Evolutionary conservation across 2,797 vertebrate species (phyloP).

Genomic region (Phataginus tricuspis): DNA sequence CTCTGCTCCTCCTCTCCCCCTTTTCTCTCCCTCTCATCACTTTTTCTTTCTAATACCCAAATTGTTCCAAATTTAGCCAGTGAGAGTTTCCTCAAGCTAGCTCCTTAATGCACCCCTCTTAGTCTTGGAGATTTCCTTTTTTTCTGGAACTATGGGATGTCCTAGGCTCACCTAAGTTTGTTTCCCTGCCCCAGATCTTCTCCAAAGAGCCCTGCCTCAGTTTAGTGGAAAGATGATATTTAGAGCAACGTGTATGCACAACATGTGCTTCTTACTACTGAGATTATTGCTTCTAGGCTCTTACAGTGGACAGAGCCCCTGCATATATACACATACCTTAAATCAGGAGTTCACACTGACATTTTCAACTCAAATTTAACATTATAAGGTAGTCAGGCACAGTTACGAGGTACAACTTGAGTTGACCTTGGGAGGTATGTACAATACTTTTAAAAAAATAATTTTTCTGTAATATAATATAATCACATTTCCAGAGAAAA

Average conservation of each 20-base stretch:
- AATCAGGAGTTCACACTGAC: not conserved
- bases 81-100: not conserved
- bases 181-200: not conserved
- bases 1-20: not conserved
- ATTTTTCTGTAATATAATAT: not conserved
- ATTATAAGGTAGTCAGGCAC: not conserved
- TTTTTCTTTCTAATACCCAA: not conserved
- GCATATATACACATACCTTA: not conserved
- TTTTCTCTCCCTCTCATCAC: not conserved
- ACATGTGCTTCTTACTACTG: not conserved
- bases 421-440: not conserved
- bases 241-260: not conserved
- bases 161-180: not conserved
- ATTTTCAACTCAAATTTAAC: not conserved
- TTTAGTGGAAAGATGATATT: not conserved
- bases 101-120: not conserved
- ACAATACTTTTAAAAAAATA: not conserved
- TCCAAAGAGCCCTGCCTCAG: not conserved
- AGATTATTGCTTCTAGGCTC: not conserved
- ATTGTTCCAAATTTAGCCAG: not conserved
- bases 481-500: conserved; percentile 25
- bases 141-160: not conserved
- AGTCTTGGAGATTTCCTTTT: not conserved
- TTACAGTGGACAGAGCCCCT: not conserved
- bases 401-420: not conserved